Evolutionary conservation across 2,888 invertebrate species (phyloP).

Genomic region (Prosopocoilus inquinatus): DNA sequence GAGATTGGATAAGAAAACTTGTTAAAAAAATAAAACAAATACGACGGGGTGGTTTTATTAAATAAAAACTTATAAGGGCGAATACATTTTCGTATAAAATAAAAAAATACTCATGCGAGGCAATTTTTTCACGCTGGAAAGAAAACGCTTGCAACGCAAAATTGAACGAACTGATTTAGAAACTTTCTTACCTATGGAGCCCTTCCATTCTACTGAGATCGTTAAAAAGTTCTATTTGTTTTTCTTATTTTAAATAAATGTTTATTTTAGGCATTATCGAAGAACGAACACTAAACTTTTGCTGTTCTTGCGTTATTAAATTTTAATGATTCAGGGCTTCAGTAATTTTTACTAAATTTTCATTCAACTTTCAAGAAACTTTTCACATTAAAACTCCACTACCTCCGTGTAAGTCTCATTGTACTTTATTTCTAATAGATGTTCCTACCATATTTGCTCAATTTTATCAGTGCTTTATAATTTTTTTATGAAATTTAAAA

Average conservation of each 20-base stretch:
- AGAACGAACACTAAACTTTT: not conserved
- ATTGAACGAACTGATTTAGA: too few species aligned
- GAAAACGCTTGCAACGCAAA: too few species aligned
- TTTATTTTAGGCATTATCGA: not conserved
- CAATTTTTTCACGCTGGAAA: too few species aligned
- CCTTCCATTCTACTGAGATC: too few species aligned
- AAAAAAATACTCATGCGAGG: too few species aligned
- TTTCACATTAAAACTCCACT: slow-evolving; percentile 15
- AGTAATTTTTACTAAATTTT: slow-evolving; percentile 11
- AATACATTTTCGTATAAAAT: too few species aligned
- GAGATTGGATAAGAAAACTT: not conserved
- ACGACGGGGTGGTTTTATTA: not conserved
- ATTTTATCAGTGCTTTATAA: not conserved
- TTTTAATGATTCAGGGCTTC: slow-evolving; percentile 11
- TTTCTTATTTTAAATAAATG: not conserved
- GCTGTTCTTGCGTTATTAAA: slow-evolving; percentile 1
- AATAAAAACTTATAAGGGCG: not conserved
- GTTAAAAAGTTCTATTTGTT: too few species aligned
- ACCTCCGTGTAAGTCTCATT: slow-evolving; percentile 10
- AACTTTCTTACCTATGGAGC: too few species aligned
- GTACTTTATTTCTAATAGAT: slow-evolving; percentile 15
- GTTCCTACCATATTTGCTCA: not conserved
- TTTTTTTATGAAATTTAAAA: not conserved
- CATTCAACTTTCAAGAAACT: slow-evolving; percentile 14
- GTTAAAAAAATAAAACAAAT: not conserved